Evolutionary conservation across 2,113 vertebrate species (phyloP).

Genomic region (Colaptes auratus): DNA sequence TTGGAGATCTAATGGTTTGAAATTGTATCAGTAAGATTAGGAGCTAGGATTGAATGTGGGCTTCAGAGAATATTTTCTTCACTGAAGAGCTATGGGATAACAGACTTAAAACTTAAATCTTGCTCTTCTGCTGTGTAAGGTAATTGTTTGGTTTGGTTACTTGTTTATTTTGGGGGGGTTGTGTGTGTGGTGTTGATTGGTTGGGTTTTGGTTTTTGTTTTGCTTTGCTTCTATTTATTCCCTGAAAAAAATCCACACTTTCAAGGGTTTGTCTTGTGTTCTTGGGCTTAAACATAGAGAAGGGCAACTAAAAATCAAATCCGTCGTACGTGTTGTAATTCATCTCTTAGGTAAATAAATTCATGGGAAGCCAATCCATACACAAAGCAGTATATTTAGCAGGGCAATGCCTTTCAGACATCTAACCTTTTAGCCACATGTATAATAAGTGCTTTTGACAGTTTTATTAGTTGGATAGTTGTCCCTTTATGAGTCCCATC

Average conservation of each 20-base stretch:
- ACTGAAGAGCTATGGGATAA: fast-evolving
- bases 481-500: slow-evolving; percentile 14
- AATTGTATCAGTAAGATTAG: neutral
- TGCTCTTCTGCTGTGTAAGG: neutral
- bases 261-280: neutral
- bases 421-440: neutral
- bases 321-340: neutral
- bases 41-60: neutral
- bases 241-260: neutral
- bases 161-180: too few species aligned
- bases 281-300: neutral
- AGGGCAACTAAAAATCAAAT: neutral
- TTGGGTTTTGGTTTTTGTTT: neutral
- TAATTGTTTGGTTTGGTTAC: too few species aligned
- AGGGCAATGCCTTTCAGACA: neutral
- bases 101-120: neutral
- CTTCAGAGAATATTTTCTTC: neutral
- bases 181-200: neutral
- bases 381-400: neutral
- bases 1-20: neutral
- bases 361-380: neutral
- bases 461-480: neutral
- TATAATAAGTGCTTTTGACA: neutral
- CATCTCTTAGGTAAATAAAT: neutral
- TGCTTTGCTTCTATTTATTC: too few species aligned